Percentiles rank a stretch among this genome's conserved stretches.
These are phyloP conservation scores for Philonicus albiceps DNA, from an alignment of 2,888 invertebrate genomes.

Conservation along the genomic window DNA sequence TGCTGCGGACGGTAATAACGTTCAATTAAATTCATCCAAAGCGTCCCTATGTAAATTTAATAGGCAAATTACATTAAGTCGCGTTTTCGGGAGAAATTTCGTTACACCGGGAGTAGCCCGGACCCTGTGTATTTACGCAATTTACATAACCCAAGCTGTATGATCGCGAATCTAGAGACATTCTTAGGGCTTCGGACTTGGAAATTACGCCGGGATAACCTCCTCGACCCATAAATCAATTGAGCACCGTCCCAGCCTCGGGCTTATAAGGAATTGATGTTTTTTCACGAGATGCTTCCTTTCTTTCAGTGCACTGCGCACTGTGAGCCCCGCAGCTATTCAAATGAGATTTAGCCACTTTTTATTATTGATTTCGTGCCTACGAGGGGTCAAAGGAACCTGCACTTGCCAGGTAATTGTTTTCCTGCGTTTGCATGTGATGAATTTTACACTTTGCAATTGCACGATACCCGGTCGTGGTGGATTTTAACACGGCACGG, in stretches of 20 bases:
- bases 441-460: constrained; percentile 9
- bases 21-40: constrained; percentile 8
- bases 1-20: neutral
- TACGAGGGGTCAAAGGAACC: constrained; percentile 22
- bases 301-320: neutral
- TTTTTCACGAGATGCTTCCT: neutral
- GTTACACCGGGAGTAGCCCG: neutral
- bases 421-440: constrained; percentile 21
- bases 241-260: neutral
- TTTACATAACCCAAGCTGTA: neutral
- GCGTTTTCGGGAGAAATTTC: neutral
- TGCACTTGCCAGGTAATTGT: neutral
- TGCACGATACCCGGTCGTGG: neutral
- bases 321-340: neutral
- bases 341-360: neutral
- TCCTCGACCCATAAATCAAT: constrained; percentile 6
- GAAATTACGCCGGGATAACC: neutral
- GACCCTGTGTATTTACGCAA: neutral
- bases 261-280: neutral
- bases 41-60: constrained; percentile 3
- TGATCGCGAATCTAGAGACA: neutral
- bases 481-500: neutral
- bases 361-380: constrained; percentile 26
- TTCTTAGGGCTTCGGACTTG: neutral
- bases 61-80: neutral